These are phyloP conservation scores for Toxotes jaculatrix DNA, from an alignment of 2,113 vertebrate species.

Conservation along the genomic window DNA sequence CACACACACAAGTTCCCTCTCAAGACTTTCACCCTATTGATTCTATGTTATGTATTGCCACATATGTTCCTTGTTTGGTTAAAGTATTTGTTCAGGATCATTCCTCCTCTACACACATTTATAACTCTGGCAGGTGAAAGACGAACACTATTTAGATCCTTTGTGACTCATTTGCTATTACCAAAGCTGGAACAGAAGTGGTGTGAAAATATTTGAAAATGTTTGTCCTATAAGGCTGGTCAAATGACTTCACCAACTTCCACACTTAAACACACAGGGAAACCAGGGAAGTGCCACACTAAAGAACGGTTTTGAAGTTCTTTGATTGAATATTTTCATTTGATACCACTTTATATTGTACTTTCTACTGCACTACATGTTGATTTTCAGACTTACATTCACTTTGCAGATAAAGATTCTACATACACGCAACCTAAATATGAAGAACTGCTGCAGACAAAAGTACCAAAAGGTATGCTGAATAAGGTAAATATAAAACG, in stretches of 20 bases:
- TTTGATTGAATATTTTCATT: neutral
- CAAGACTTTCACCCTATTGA: neutral
- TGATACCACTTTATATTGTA: neutral
- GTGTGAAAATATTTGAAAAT: constrained; percentile 14
- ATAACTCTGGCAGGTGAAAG: neutral
- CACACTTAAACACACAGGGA: too few species aligned
- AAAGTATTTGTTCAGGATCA: constrained; percentile 42
- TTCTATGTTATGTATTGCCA: neutral
- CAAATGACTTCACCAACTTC: too few species aligned
- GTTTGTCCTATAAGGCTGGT: neutral
- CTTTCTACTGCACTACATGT: neutral
- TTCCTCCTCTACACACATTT: neutral
- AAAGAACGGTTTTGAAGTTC: too few species aligned
- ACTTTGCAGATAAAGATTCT: neutral
- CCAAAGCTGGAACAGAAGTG: neutral
- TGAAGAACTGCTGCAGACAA: too few species aligned
- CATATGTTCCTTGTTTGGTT: neutral
- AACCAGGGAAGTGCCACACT: neutral
- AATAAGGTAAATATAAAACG: too few species aligned
- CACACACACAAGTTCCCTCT: neutral
- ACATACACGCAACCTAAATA: neutral
- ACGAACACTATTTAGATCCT: constrained; percentile 6
- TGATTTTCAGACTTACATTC: too few species aligned
- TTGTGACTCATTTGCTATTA: neutral
- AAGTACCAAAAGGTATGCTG: too few species aligned